Evolutionary conservation across 2,888 invertebrate genomes (phyloP).

Genomic region (Brenthis ino): DNA sequence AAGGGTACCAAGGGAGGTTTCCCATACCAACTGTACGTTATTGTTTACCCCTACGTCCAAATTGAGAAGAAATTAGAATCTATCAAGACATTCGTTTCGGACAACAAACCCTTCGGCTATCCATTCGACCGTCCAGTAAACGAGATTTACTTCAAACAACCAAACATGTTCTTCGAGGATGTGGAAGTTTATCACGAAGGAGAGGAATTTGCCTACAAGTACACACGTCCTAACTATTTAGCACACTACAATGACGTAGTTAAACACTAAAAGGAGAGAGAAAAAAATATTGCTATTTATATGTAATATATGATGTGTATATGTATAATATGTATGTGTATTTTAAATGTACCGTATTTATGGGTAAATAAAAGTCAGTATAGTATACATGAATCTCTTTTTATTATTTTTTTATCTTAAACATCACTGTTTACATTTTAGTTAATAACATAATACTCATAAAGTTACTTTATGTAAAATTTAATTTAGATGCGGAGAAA

Average conservation of each 20-base stretch:
- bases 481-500: constrained; percentile 61
- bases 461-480: not conserved
- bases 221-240: constrained; percentile 47
- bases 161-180: constrained; percentile 84
- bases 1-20: constrained; percentile 86
- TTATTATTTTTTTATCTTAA: constrained; percentile 15
- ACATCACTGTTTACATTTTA: not conserved
- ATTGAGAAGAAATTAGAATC: constrained; percentile 56
- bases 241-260: constrained; percentile 47
- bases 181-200: constrained; percentile 79
- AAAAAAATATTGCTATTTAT: constrained; percentile 18
- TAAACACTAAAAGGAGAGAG: constrained; percentile 50
- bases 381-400: constrained; percentile 57
- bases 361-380: constrained; percentile 31
- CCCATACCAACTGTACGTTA: constrained; percentile 85
- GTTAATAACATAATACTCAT: not conserved
- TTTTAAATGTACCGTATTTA: constrained; percentile 11
- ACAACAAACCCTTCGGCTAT: constrained; percentile 80
- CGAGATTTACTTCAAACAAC: constrained; percentile 71
- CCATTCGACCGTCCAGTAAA: constrained; percentile 81
- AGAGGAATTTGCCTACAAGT: constrained; percentile 56
- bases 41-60: constrained; percentile 80
- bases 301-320: constrained; percentile 24
- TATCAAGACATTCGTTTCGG: constrained; percentile 58
- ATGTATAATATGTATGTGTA: constrained; percentile 3